A percentile compares a stretch with the other conserved stretches of the same genome.
These are phyloP conservation scores for Phodopus roborovskii DNA, from an alignment of 2,113 vertebrate genomes.

Conservation along the genomic window DNA sequence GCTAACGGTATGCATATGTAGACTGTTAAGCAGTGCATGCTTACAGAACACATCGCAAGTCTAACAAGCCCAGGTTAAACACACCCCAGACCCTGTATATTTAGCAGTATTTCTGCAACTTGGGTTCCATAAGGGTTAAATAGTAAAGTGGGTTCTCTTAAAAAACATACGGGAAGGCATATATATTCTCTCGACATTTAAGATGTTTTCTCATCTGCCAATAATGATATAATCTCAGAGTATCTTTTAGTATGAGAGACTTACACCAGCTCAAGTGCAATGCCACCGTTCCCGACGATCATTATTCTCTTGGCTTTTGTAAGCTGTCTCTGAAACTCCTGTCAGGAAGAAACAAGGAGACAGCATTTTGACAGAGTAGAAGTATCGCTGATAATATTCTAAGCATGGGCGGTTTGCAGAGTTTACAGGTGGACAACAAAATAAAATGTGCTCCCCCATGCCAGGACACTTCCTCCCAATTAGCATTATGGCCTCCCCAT, in stretches of 20 bases:
- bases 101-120: background rate
- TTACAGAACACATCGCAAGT: background rate
- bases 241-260: constrained; percentile 76
- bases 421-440: background rate
- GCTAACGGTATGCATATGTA: background rate
- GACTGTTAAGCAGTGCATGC: background rate
- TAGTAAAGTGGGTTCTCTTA: background rate
- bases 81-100: background rate
- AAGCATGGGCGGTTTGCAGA: background rate
- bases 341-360: constrained; percentile 57
- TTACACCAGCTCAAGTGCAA: constrained; percentile 97
- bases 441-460: background rate
- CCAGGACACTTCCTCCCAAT: background rate
- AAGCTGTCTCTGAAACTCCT: constrained; percentile 96
- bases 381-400: background rate
- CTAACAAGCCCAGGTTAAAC: background rate
- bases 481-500: background rate
- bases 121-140: constrained; percentile 9
- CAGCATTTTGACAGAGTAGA: constrained; percentile 12
- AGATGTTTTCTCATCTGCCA: background rate
- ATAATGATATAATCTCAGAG: background rate
- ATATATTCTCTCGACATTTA: constrained; percentile 25
- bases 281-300: constrained; percentile 97
- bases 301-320: constrained; percentile 92
- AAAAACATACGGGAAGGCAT: constrained; percentile 20